Evolutionary conservation across 2,888 invertebrate species (phyloP), one percentile per base, ranked within the genome.

Genomic region (Andrena marginata): DNA sequence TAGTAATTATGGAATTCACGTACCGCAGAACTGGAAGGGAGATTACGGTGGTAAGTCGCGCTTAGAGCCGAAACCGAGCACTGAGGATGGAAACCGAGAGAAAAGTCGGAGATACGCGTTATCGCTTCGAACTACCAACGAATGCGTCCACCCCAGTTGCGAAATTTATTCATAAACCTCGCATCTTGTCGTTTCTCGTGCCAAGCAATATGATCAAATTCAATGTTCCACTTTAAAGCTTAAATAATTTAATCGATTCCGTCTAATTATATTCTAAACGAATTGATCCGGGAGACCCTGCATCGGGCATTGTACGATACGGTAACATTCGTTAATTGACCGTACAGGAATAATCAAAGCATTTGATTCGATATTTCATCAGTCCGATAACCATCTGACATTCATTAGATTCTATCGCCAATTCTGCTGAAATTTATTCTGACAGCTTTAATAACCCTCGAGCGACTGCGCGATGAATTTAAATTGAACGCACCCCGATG

Each of bases 371-470:
- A 80, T 71, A 62, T 80, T 71, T 80, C 72, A 72, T 60, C 64
- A 20, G 26, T 13, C 49, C 49, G 80, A 80, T 79, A 79, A 69
- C 49, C 80, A 56, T 56, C 56, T 48, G 80, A 80, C 70, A 69
- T 79, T 79, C 70, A 80, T 70, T 79, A 79, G 62, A 80, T 79
- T 59, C 59, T 69, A 64, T 49, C 54, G 79, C 70, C 80, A 70
- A 69, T 79, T 70, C 80, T 16, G 23, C 29, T 33, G 64, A 64
- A 79, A 80, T 80, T 80, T 71, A 80, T 71, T 65, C 80, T 64
- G 71, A 65, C 80, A 70, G 81, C 65, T 80, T 80, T 71, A 80
- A 80, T 80, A 80, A 80, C 72, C 70, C 20, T 23, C 29, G 35
- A 29, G 56, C 70, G 71, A 20, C 26, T 62, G 51, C 65, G 31